Base-by-base conservation (phyloP, 2,888 invertebrate species). In the Atherix ibis region DNA sequence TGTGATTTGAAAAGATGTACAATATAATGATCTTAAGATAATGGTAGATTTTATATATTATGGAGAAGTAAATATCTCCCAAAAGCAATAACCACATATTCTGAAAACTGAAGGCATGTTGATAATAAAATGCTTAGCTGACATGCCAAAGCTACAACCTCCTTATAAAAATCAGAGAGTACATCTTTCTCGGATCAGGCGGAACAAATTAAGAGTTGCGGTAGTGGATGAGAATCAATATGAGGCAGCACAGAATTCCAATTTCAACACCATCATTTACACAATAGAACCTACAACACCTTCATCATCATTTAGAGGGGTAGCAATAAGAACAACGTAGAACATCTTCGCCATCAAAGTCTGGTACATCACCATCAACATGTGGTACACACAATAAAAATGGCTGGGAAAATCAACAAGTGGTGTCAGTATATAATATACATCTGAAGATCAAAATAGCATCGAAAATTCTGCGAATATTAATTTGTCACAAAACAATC, bases 41-140 rank as follows among this genome's bases (percentile, higher is more conserved):
- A 81, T 88, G 71, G 83, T 88, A 8, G 84, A 87, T 52, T 89
- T 88, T 53, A 88, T 89, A 81, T 89, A 89, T 56, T 82, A 82
- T 49, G 89, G 89, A 1, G 87, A 87, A 66, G 87, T 89, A 5
- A 87, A 88, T 58, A 85, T 89, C 18, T 83, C 85, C 2, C 83
- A 87, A 53, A 85, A 87, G 48, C 83, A 85, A 53, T 63, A 88
- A 47, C 83, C 83, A 39, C 72, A 75, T 61, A 73, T 77, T 46
- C 62, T 75, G 39, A 73, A 87, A 68, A 85, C 85, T 17, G 87
- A 87, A 2, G 83, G 84, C 55, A 76, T 80, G 57, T 67, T 88
- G 32, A 85, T 87, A 64, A 83, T 88, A 37, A 87, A 87, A 62
- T 87, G 87, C 13, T 65, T 88, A 28, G 84, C 85, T 10, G 87